Percentiles rank a stretch among this genome's conserved stretches.
Evolutionary conservation across 2,797 vertebrate species (phyloP).

Genomic region (Pangasius djambal): DNA sequence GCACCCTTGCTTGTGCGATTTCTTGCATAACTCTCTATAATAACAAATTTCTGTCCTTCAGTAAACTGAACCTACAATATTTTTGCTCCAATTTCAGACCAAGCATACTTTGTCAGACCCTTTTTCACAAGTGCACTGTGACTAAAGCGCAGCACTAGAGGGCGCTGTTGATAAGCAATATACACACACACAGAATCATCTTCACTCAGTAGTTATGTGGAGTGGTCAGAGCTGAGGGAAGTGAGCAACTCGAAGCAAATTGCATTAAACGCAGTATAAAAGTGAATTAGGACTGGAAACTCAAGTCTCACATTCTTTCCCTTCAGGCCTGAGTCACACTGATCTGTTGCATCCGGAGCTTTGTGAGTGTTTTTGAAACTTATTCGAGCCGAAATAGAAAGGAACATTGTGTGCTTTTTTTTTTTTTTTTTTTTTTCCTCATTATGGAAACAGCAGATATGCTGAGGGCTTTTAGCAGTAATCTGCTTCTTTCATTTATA

Average conservation of each 20-base stretch:
- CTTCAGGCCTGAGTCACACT: constrained; percentile 26
- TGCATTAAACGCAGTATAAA: constrained; percentile 37
- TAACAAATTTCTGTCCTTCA: neutral
- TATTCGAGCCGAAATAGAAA: constrained; percentile 26
- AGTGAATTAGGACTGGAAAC: constrained; percentile 28
- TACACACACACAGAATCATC: neutral
- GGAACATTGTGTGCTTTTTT: constrained; percentile 31
- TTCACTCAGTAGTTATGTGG: neutral
- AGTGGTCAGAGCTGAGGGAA: constrained; percentile 14
- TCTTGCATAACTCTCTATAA: neutral
- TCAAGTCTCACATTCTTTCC: constrained; percentile 24
- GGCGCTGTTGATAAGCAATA: constrained; percentile 45
- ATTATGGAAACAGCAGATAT: constrained; percentile 32
- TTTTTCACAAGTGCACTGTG: neutral
- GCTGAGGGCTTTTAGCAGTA: constrained; percentile 16
- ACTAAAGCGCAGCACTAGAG: constrained; percentile 55
- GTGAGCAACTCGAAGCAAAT: constrained; percentile 22
- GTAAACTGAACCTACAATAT: neutral
- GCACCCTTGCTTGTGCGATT: no score
- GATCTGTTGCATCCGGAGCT: constrained; percentile 16
- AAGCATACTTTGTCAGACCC: neutral
- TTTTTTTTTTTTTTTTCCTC: neutral
- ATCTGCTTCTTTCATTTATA: constrained; percentile 36
- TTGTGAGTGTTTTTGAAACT: neutral
- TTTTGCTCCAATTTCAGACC: neutral